Conservation (phyloP, 2,888 invertebrate genomes). For the Scaptomyza flava region DNA sequence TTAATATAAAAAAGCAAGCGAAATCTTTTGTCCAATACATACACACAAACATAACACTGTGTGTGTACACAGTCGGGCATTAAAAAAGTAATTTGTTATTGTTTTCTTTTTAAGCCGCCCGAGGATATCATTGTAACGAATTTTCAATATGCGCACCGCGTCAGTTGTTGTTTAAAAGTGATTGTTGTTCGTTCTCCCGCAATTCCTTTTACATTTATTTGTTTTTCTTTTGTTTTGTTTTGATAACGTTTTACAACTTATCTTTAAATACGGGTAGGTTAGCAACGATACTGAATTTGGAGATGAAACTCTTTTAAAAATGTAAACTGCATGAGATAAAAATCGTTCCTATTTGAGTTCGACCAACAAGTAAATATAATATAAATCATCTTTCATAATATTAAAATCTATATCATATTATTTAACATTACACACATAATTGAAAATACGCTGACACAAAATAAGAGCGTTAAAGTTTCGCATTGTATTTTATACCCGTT, state of each 20-base stretch:
- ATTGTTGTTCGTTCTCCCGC: slow-evolving; percentile 37
- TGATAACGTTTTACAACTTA: too few relatives aligned
- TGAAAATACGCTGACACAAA: background rate
- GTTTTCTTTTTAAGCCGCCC: slow-evolving; percentile 63
- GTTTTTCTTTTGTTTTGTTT: too few relatives aligned
- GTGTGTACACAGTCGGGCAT: slow-evolving; percentile 43
- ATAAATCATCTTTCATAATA: too few relatives aligned
- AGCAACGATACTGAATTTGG: background rate
- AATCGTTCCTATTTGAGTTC: too few relatives aligned
- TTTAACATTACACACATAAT: background rate
- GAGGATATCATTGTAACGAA: slow-evolving; percentile 64
- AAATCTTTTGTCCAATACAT: slow-evolving; percentile 63
- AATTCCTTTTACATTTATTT: too few relatives aligned
- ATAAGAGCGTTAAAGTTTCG: slow-evolving; percentile 17
- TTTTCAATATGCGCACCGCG: slow-evolving; percentile 60
- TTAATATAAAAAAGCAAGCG: slow-evolving; percentile 66
- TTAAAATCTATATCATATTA: too few relatives aligned
- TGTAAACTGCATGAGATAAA: too few relatives aligned
- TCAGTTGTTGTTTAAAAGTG: slow-evolving; percentile 64
- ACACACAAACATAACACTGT: slow-evolving; percentile 17
- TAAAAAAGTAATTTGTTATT: slow-evolving; percentile 68
- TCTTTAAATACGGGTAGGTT: slow-evolving; percentile 14
- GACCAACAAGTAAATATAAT: too few relatives aligned
- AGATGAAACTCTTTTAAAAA: too few relatives aligned
- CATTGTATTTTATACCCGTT: background rate